Evolutionary conservation across 2,113 vertebrate species (phyloP), one percentile per base, ranked within the genome.

Genomic region (Ploceus nigricollis): DNA sequence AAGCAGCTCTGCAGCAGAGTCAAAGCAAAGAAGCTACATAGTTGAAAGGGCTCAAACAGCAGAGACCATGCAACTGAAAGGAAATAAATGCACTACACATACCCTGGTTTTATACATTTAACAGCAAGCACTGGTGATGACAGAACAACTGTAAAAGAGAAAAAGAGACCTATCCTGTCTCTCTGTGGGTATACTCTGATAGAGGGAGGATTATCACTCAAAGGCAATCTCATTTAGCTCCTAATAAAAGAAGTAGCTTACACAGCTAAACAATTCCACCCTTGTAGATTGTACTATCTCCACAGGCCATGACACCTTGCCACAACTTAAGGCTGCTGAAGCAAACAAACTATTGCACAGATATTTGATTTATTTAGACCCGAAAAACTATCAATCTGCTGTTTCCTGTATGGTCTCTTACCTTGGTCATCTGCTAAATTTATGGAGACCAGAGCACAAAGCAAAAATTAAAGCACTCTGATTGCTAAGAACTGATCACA

Each of bases 101-200:
- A 93, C 53, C 79, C 86, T 51, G 83, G 72, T 86, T 93, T 71
- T 61, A 92, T 23, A 95, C 28, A 90, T 31, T 87, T 91, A 91
- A 94, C 69, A 93, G 90, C 78, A 93, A 93, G 87, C 70, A 82
- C 81, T 89, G 76, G 76, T 86, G 86, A 72, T 89, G 84, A 84
- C 57, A 87, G 44, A 93, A 87, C 31, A 87, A 91, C 78, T 87
- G 87, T 48, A 84, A 96, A 82, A 93, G 60, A 94, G 35, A 76
- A 91, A 22, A 44, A 87, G 28, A 94, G 31, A 82, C 57, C 87
- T 93, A 76, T 69, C 84, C 85, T 79, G 56, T 84, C 82, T 89
- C 64, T 87, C 33, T 54, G 57, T 39, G 48, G 30, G 39, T 47
- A 53, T 42, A 57, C 44, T 54, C 40, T 86, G 15, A 56, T 17